Percentiles rank a stretch among this genome's conserved stretches.
Evolutionary conservation across 1,140 invertebrate species (phyloP).

Genomic region (Zaprionus inermis): DNA sequence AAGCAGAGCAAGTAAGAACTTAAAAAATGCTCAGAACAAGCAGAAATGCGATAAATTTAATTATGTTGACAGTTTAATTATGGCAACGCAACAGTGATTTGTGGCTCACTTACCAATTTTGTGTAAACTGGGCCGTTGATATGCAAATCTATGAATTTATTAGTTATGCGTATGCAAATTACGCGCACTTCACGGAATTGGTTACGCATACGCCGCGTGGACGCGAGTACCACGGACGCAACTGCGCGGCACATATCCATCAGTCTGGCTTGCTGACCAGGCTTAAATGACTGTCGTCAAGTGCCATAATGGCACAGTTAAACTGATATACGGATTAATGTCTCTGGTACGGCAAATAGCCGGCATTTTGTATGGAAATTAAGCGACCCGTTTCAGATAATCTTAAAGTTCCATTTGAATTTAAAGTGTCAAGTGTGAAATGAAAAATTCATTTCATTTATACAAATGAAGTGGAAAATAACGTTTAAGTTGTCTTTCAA

Average conservation of each 20-base stretch:
- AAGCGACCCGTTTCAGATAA: not conserved
- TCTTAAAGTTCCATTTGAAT: not conserved
- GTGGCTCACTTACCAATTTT: slow-evolving; percentile 42
- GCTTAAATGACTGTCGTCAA: slow-evolving; percentile 19
- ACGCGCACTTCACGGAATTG: not conserved
- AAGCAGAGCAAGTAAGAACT: not conserved
- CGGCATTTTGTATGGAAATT: slow-evolving; percentile 9
- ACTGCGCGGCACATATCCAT: slow-evolving; percentile 9
- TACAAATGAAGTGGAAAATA: not conserved
- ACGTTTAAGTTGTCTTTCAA: not conserved
- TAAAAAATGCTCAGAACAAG: not conserved
- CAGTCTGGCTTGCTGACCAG: not conserved
- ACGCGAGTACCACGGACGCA: not conserved
- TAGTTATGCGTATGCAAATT: slow-evolving; percentile 62
- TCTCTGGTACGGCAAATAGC: not conserved
- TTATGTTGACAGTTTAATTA: slow-evolving; percentile 79
- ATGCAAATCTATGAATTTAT: slow-evolving; percentile 75
- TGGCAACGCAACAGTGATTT: slow-evolving; percentile 58
- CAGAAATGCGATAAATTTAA: slow-evolving; percentile 68
- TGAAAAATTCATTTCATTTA: not conserved
- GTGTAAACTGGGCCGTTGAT: slow-evolving; percentile 50
- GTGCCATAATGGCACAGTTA: not conserved
- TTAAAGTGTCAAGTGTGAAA: no score
- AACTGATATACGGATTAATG: slow-evolving; percentile 20
- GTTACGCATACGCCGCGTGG: slow-evolving; percentile 36